Base-by-base conservation (phyloP, 1,140 invertebrate species). In the Agrilus planipennis region DNA sequence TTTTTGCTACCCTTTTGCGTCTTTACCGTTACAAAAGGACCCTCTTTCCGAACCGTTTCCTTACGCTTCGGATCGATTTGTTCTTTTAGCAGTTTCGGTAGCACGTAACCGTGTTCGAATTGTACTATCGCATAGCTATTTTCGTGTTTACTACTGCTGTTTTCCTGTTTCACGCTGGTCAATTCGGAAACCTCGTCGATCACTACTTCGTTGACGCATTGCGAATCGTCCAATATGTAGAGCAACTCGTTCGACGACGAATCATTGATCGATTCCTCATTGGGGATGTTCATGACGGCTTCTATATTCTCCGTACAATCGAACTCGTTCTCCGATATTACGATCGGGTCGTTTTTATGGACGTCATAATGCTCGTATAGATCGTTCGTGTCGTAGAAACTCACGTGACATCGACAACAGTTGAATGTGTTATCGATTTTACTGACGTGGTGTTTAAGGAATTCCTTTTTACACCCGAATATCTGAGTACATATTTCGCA, bases 101-200 rank as follows among this genome's bases (percentile, higher is more conserved):
- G 50, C 31, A 61, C 53, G 41, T 61, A 61, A 6, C 57, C 58
- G 34, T 61, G 58, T 25, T 61, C 58, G 2, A 58, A 41, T 25
- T 51, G 52, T 0, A 59, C 53, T 6, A 59, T 45, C 14, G 50
- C 41, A 1, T 42, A 34, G 12, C 9, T 10, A 21, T 29, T 3
- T 11, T 20, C 20, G n/a, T n/a, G n/a, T n/a, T n/a, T n/a, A n/a
- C n/a, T n/a, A n/a, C n/a, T n/a, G n/a, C n/a, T n/a, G n/a, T n/a
- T 38, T 23, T 42, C 21, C 21, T 15, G 21, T 45, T 41, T 36
- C 3, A 11, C 44, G 11, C 42, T 39, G 17, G 34, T 29, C 2
- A 17, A 14, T 30, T 3, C 3, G 10, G n/a, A n/a, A n/a, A 31
- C 51, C 35, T 53, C 54, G 19, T 56, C 52, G 12, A 61, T 53